Evolutionary conservation across 2,113 vertebrate species (phyloP), one percentile per base, ranked within the genome.

Genomic region (Elaphurus davidianus): DNA sequence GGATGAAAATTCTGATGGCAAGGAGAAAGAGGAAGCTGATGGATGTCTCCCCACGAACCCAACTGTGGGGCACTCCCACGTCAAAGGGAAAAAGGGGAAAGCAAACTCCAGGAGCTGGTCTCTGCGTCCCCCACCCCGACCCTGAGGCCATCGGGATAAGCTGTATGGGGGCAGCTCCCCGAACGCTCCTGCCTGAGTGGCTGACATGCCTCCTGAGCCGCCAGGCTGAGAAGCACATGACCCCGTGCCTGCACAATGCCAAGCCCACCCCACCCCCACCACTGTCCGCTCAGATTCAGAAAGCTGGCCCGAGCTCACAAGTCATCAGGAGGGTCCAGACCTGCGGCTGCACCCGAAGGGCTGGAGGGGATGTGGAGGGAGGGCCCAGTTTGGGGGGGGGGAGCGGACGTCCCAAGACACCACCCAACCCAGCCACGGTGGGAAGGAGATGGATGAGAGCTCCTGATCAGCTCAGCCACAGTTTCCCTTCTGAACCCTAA

Each of bases 281-380:
- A 1, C 16, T 12, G 28, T 19, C 71, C 7, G 59, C 21, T 85
- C 43, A 33, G 43, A 47, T 59, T 28, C 28, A 30, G 86, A 23
- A 17, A 23, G 36, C 23, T 3, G 7, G 45, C 45, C 62, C 1
- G 2, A 47, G 11, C 15, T 50, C 30, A 62, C 30, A 9, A 47
- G 76, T 21, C 7, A 5, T 33, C 43, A 30, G 28, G 28, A 64
- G 30, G 45, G 11, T 59, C 45, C 2, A 50, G 43, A 16, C 78
- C 45, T 3, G 28, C 2, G 0, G 45, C 45, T 0, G 2, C 16
- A 2, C 16, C 76, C 8, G 1, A 3, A 16, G 27, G 9, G 79
- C 57, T 10, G 28, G 45, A 50, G 57, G n/a, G 43, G 43, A 27
- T 8, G 17, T 2, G 0, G 43, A 79, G 17, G 25, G n/a, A 71